phyloP scores from a whole-genome alignment of 1,140 invertebrate genomes.

The Asbolus verrucosus region DNA sequence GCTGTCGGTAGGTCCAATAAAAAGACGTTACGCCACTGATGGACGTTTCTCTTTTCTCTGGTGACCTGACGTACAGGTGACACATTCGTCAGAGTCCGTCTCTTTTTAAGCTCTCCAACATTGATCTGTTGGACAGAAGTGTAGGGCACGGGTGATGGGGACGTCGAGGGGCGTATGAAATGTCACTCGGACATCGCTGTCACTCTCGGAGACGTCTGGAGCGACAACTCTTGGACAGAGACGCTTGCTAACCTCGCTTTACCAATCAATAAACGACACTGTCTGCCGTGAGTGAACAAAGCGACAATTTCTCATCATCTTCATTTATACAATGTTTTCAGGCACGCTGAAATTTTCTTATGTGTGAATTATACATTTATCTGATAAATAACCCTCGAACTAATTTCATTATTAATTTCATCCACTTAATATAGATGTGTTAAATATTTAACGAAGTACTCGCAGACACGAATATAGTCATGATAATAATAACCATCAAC shows the following conservation, averaged over 20 bases:
- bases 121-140: slow-evolving; percentile 50
- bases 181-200: slow-evolving; percentile 55
- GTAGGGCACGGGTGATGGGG: slow-evolving; percentile 9
- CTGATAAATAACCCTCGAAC: too few relatives aligned
- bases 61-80: slow-evolving; percentile 28
- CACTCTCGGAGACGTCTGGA: slow-evolving; percentile 54
- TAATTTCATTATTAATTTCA: too few relatives aligned
- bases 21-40: slow-evolving; percentile 4
- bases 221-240: slow-evolving; percentile 51
- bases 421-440: too few relatives aligned
- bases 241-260: slow-evolving; percentile 42
- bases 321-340: slow-evolving; percentile 18
- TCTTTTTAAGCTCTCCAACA: slow-evolving; percentile 52
- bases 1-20: too few relatives aligned
- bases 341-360: not conserved
- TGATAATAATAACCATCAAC: too few relatives aligned
- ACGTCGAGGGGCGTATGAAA: slow-evolving; percentile 43
- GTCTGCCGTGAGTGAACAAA: slow-evolving; percentile 34
- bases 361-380: too few relatives aligned
- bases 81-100: slow-evolving; percentile 38
- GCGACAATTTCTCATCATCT: slow-evolving; percentile 42
- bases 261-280: slow-evolving; percentile 45
- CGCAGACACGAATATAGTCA: too few relatives aligned
- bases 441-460: too few relatives aligned
- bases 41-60: not conserved